phyloP scores from a whole-genome alignment of 2,797 vertebrate genomes.

The Takifugu ocellatus region DNA sequence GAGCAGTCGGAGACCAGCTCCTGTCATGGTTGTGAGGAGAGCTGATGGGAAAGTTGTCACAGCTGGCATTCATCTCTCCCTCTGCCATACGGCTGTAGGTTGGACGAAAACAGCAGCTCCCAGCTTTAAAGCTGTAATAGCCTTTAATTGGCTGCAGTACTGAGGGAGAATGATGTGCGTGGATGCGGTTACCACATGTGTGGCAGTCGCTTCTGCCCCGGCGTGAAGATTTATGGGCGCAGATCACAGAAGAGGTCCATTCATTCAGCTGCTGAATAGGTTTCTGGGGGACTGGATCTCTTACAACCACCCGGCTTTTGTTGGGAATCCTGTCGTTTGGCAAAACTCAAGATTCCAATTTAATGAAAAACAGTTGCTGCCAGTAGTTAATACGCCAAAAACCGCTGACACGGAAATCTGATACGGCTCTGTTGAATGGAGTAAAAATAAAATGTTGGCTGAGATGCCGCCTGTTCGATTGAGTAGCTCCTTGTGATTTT shows the following conservation, averaged over 20 bases:
- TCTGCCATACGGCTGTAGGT: conserved; percentile 26
- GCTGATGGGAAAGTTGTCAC: conserved; percentile 53
- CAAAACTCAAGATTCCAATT: conserved; percentile 8
- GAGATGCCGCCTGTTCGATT: too few species aligned
- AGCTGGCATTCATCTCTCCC: conserved; percentile 56
- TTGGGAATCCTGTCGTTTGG: conserved; percentile 34
- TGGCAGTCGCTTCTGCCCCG: too few species aligned
- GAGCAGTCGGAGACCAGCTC: conserved; percentile 42
- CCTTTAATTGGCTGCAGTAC: conserved; percentile 44
- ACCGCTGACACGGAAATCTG: conserved; percentile 23
- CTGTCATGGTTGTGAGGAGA: conserved; percentile 43
- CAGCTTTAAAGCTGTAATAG: conserved; percentile 50
- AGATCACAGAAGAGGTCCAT: conserved; percentile 28
- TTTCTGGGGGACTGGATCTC: conserved; percentile 8
- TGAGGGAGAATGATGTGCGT: conserved; percentile 31
- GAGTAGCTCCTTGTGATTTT: too few species aligned
- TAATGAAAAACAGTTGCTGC: conserved; percentile 34
- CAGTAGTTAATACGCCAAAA: conserved; percentile 15
- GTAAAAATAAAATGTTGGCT: conserved; percentile 1
- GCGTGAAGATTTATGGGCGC: conserved; percentile 3
- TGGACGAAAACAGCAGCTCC: conserved; percentile 33
- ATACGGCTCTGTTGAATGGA: conserved; percentile 28
- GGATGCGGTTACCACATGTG: conserved; percentile 25
- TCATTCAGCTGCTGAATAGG: conserved; percentile 30
- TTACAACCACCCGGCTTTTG: conserved; percentile 14